phyloP scores from a whole-genome alignment of 1,140 invertebrate species.

The Cherax quadricarinatus region DNA sequence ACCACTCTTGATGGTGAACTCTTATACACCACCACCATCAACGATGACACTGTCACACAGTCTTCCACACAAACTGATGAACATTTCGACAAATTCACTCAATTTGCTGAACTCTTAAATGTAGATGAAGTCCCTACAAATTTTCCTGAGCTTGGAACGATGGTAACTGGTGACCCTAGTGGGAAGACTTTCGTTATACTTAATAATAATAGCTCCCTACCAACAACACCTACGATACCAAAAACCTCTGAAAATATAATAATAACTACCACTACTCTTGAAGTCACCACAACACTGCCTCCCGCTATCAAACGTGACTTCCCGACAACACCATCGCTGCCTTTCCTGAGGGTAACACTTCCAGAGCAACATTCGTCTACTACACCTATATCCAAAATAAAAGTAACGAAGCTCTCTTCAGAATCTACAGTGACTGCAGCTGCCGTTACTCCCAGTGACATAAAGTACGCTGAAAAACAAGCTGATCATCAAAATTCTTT shows the following conservation, averaged over 20 bases:
- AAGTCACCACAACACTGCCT: neutral
- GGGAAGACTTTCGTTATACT: neutral
- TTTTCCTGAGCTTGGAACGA: neutral
- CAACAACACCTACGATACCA: neutral
- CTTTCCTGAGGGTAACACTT: neutral
- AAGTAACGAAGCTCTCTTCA: too few species aligned
- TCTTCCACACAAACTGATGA: neutral
- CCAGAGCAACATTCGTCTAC: neutral
- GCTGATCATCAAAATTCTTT: neutral
- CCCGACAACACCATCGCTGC: neutral
- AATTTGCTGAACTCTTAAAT: neutral
- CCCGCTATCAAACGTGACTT: neutral
- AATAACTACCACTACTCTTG: neutral
- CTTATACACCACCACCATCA: constrained; percentile 7
- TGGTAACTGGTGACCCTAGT: neutral
- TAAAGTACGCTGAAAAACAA: neutral
- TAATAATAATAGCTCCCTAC: neutral
- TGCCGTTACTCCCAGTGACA: neutral
- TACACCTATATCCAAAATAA: neutral
- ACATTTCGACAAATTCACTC: neutral
- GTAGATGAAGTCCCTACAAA: neutral
- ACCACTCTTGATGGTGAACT: neutral
- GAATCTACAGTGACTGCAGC: too few species aligned
- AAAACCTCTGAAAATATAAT: neutral
- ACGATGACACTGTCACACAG: neutral